Evolutionary conservation across 1,140 invertebrate genomes (phyloP), one percentile per base, ranked within the genome.

Genomic region (Ostrea edulis): DNA sequence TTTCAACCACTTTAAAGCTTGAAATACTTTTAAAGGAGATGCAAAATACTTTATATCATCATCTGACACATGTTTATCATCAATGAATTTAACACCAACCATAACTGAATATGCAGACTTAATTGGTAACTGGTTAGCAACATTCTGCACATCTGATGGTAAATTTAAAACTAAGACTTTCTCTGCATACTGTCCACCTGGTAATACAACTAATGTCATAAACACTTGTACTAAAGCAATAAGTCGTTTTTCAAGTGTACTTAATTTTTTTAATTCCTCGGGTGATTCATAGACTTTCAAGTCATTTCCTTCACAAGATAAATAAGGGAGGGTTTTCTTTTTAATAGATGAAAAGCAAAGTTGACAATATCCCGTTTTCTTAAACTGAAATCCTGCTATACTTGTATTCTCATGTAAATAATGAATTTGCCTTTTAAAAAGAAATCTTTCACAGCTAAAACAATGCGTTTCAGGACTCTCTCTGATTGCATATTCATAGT

Each of bases 1-100:
- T 87, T 89, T 90, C 53, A 90, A 82, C 88, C 90, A 89, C 1
- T 25, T 20, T 2, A 90, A 77, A 52, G 90, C 86, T 25, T 62
- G 17, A 17, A 9, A n/a, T 54, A 88, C 62, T 88, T 84, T 44
- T 85, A n/a, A 22, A 77, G 20, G 54, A 51, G 7, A 68, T 5
- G 17, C 58, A 3, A 11, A 54, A 25, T 84, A 71, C 17, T 25
- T 82, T 51, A 25, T 82, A 22, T 82, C n/a, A n/a, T 54, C 29
- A 44, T 25, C 22, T 14, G 44, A 20, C 17, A 9, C 65, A n/a
- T 22, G 20, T 22, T 77, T n/a, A 51, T 22, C 55, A n/a, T 77
- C 11, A 20, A 20, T 29, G 25, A 35, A 3, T 17, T 62, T 68
- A 25, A 65, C 11, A 29, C 25, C 54, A 62, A 35, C 55, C 11